Conservation (phyloP, 2,797 vertebrate species). For the Notolepis coatsorum region DNA sequence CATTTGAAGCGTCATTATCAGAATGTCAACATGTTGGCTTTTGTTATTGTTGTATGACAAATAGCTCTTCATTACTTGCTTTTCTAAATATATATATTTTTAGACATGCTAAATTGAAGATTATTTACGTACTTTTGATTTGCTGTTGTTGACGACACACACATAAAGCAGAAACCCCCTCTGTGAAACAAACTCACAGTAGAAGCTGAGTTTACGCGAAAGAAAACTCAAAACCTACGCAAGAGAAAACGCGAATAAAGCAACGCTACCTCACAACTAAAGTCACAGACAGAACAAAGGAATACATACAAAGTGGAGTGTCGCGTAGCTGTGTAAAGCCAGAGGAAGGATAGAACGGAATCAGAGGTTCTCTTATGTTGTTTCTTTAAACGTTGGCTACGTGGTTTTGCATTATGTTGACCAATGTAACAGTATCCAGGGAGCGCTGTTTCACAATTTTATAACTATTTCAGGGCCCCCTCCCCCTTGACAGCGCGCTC, state of each 20-base stretch:
- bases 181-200: neutral
- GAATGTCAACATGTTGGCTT: no score
- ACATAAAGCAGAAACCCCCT: no score
- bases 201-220: neutral
- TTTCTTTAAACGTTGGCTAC: slow-evolving; percentile 42
- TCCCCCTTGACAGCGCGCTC: slow-evolving; percentile 30
- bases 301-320: slow-evolving; percentile 54
- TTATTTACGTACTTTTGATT: no score
- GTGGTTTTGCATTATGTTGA: slow-evolving; percentile 64
- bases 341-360: neutral
- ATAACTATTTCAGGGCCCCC: neutral
- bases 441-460: slow-evolving; percentile 71
- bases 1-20: no score
- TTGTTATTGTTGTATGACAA: no score
- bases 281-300: neutral
- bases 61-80: no score
- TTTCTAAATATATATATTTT: no score
- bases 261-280: neutral
- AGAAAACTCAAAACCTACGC: slow-evolving; percentile 52
- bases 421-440: slow-evolving; percentile 59
- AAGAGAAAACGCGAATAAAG: neutral
- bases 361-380: slow-evolving; percentile 49
- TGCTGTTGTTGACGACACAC: neutral
- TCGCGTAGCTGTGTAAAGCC: slow-evolving; percentile 19
- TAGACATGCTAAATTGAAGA: no score